Conservation (phyloP, 2,888 invertebrate species). For the Trachelus troglodyta region DNA sequence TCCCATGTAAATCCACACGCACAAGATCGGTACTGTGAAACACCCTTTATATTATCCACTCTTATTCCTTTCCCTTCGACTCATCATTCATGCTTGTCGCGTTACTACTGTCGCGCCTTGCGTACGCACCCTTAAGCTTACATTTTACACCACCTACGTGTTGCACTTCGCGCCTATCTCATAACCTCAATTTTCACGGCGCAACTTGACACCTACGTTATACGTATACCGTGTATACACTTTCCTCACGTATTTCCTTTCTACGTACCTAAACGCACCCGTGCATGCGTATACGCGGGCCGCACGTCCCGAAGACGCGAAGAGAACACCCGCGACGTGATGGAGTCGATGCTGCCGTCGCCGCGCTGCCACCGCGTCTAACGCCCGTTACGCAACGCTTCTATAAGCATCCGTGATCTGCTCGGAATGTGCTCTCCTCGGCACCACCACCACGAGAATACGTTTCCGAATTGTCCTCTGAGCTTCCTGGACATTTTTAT, state of each 20-base stretch:
- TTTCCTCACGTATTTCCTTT: background rate
- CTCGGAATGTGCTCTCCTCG: slow-evolving; percentile 54
- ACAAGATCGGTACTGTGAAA: background rate
- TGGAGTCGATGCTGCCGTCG: slow-evolving; percentile 28
- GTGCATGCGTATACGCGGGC: background rate
- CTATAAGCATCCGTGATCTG: slow-evolving; percentile 65
- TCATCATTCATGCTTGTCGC: background rate
- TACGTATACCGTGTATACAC: background rate
- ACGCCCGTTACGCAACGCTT: slow-evolving; percentile 63
- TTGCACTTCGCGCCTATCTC: background rate
- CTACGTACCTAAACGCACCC: background rate
- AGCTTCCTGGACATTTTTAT: background rate
- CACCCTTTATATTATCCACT: background rate
- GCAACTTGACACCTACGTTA: background rate
- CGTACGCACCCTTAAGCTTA: background rate
- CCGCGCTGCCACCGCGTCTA: slow-evolving; percentile 44
- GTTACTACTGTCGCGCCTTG: background rate
- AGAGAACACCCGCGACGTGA: background rate
- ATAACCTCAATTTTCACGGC: background rate
- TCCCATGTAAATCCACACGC: background rate
- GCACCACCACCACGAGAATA: slow-evolving; percentile 6
- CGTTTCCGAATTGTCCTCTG: background rate
- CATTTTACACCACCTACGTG: background rate
- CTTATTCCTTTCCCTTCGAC: background rate
- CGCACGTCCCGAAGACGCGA: background rate